phyloP scores from a whole-genome alignment of 1,140 invertebrate genomes.

The Anastrepha ludens region DNA sequence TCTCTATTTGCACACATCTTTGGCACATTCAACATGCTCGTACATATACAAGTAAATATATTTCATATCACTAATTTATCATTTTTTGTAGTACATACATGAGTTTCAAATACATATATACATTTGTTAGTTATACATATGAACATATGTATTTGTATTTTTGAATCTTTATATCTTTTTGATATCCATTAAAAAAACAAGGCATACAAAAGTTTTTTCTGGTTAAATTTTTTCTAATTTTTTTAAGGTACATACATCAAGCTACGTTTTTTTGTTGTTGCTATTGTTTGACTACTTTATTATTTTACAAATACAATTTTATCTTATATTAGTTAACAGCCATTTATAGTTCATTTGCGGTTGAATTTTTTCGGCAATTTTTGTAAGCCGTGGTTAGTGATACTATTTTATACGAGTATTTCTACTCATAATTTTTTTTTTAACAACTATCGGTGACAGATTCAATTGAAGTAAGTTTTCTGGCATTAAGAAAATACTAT shows the following conservation, averaged over 20 bases:
- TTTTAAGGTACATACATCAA: background rate
- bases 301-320: conserved; percentile 35
- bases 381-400: background rate
- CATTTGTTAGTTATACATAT: too few relatives aligned
- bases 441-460: background rate
- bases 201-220: background rate
- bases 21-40: background rate
- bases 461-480: background rate
- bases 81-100: too few relatives aligned
- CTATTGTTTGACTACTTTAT: background rate
- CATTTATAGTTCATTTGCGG: background rate
- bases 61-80: too few relatives aligned
- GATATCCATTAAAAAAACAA: conserved; percentile 22
- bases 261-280: background rate
- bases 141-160: background rate
- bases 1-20: background rate
- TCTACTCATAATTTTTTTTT: background rate
- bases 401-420: background rate
- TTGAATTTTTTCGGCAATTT: background rate
- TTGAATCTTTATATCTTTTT: background rate
- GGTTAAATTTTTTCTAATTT: background rate
- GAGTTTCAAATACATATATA: too few relatives aligned
- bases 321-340: conserved; percentile 32
- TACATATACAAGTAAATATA: background rate
- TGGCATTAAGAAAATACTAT: background rate